Conservation (phyloP, 2,113 vertebrate genomes). For the Stegostoma tigrinum region DNA sequence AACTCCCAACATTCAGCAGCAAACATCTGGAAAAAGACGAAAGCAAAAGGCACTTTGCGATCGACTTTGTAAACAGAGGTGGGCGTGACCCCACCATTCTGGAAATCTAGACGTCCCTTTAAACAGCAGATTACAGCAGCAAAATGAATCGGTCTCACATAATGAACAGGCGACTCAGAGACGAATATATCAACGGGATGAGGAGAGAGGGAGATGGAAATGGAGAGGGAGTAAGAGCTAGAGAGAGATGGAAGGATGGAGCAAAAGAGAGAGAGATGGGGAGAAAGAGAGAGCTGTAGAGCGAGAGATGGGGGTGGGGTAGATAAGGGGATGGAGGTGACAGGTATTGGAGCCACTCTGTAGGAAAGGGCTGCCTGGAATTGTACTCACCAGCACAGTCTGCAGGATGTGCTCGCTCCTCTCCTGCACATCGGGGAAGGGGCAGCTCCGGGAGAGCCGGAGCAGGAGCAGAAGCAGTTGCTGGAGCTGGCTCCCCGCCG, state of each 20-base stretch:
- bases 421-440: slow-evolving; percentile 47
- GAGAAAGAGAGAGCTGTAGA: slow-evolving; percentile 39
- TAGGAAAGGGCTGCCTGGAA: no score
- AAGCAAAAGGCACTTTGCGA: not conserved
- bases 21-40: not conserved
- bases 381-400: slow-evolving; percentile 48
- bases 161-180: not conserved
- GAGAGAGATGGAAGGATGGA: no score
- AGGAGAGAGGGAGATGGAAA: no score
- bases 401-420: slow-evolving; percentile 48
- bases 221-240: no score
- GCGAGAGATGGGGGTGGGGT: no score
- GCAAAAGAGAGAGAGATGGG: not conserved
- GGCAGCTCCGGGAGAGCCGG: slow-evolving; percentile 50
- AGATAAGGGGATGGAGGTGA: no score
- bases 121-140: not conserved
- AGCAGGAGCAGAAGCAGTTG: slow-evolving; percentile 53
- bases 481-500: not conserved
- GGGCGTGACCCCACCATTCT: not conserved
- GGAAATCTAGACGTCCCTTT: not conserved
- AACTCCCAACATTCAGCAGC: not conserved
- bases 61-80: not conserved
- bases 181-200: no score
- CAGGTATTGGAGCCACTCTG: no score
- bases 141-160: not conserved